Percentiles rank a stretch among this genome's conserved stretches.
phyloP scores from a whole-genome alignment of 2,113 vertebrate species.

The Bubo bubo region DNA sequence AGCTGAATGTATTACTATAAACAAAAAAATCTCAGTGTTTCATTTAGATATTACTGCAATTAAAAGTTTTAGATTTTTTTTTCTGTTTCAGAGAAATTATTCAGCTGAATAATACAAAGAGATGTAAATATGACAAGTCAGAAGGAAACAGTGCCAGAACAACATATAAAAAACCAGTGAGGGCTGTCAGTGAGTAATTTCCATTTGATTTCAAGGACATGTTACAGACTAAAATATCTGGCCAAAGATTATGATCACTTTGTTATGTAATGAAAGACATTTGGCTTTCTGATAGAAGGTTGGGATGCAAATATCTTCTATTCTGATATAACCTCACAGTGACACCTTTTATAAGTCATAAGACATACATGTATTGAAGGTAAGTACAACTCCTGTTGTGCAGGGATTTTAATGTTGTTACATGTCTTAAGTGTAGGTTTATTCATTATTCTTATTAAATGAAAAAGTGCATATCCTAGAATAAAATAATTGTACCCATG shows the following conservation, averaged over 20 bases:
- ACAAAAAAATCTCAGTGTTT: background rate
- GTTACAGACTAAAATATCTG: background rate
- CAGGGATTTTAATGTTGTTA: background rate
- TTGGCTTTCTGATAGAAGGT: background rate
- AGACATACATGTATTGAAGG: background rate
- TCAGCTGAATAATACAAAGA: background rate
- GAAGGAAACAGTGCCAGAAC: background rate
- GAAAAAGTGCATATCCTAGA: background rate
- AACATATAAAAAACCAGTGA: background rate
- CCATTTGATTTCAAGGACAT: background rate
- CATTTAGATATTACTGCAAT: background rate
- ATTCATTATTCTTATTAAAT: background rate
- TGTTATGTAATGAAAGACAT: background rate
- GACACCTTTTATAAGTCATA: background rate
- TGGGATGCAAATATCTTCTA: background rate
- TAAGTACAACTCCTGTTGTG: background rate
- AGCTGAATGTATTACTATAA: background rate
- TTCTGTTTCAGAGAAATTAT: background rate
- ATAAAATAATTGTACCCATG: background rate
- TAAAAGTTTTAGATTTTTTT: background rate
- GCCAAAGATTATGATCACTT: background rate
- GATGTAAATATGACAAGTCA: background rate
- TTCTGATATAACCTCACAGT: background rate
- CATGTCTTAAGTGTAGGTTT: background rate
- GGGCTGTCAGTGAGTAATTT: background rate